phyloP scores from a whole-genome alignment of 2,113 vertebrate genomes.

The Crotalus helleri region DNA sequence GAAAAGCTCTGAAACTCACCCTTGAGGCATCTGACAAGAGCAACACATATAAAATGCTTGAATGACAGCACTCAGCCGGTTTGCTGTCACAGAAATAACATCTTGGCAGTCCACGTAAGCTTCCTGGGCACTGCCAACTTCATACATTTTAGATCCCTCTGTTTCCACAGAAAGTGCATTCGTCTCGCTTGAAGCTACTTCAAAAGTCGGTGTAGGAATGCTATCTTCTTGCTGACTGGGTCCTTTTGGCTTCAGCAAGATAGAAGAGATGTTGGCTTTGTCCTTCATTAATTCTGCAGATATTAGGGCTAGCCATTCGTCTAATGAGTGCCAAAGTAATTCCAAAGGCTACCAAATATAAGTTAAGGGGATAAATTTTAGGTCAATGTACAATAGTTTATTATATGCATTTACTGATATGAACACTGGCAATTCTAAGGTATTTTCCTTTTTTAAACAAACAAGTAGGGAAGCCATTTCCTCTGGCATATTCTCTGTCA shows the following conservation, averaged over 20 bases:
- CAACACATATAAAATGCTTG: constrained; percentile 99
- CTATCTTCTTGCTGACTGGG: constrained; percentile 65
- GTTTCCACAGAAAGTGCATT: constrained; percentile 54
- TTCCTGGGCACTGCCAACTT: constrained; percentile 75
- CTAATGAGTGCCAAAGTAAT: constrained; percentile 95
- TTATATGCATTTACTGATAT: neutral
- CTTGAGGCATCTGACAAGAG: constrained; percentile 97
- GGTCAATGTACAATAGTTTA: neutral
- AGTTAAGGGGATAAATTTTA: neutral
- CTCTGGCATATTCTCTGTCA: neutral
- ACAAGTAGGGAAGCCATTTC: neutral
- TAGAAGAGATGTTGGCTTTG: constrained; percentile 77
- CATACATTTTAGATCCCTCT: constrained; percentile 57
- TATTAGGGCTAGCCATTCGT: constrained; percentile 97
- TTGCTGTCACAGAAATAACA: constrained; percentile 97
- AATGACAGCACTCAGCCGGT: constrained; percentile 94
- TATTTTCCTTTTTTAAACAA: neutral
- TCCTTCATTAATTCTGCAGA: constrained; percentile 89
- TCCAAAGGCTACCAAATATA: constrained; percentile 83
- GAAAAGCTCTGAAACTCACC: constrained; percentile 71
- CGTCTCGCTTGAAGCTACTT: constrained; percentile 48
- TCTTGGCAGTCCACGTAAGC: constrained; percentile 85
- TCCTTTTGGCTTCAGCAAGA: constrained; percentile 86
- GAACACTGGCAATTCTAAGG: neutral
- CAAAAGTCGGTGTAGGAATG: constrained; percentile 64